These are phyloP conservation scores for Microplitis mediator DNA, from an alignment of 1,140 invertebrate genomes.

Conservation along the genomic window DNA sequence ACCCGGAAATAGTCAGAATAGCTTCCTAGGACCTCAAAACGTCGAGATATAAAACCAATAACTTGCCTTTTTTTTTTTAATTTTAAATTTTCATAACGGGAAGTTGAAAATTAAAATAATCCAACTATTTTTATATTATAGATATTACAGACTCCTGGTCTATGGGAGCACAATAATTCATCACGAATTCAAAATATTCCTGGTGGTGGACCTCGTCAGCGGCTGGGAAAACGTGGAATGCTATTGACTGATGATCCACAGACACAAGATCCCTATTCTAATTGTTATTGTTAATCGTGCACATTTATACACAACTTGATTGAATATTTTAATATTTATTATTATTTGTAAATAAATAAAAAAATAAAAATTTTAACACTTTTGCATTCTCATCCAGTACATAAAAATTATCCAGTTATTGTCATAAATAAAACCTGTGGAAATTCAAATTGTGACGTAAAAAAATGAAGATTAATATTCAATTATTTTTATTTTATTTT, in stretches of 20 bases:
- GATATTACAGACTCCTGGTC: slow-evolving; percentile 69
- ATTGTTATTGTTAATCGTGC: slow-evolving; percentile 47
- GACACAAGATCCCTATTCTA: slow-evolving; percentile 38
- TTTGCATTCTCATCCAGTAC: too few species aligned
- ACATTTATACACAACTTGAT: slow-evolving; percentile 4
- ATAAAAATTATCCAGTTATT: too few species aligned
- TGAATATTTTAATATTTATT: slow-evolving; percentile 3
- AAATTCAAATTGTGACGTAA: not conserved
- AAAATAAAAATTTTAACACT: not conserved
- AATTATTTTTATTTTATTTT: slow-evolving; percentile 31
- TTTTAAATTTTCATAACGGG: too few species aligned
- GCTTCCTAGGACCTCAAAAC: too few species aligned
- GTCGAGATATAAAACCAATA: too few species aligned
- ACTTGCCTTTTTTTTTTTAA: too few species aligned
- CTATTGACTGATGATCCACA: slow-evolving; percentile 44
- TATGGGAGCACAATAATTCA: slow-evolving; percentile 62
- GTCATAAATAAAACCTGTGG: not conserved
- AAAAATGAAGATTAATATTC: not conserved
- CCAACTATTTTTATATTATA: slow-evolving; percentile 37
- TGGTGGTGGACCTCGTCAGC: slow-evolving; percentile 42
- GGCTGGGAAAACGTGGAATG: slow-evolving; percentile 48
- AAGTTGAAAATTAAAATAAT: too few species aligned
- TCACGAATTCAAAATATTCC: slow-evolving; percentile 23
- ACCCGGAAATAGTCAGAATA: too few species aligned
- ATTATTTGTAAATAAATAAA: slow-evolving; percentile 42